Conservation (phyloP, 2,113 vertebrate species). For the Apodemus sylvaticus region DNA sequence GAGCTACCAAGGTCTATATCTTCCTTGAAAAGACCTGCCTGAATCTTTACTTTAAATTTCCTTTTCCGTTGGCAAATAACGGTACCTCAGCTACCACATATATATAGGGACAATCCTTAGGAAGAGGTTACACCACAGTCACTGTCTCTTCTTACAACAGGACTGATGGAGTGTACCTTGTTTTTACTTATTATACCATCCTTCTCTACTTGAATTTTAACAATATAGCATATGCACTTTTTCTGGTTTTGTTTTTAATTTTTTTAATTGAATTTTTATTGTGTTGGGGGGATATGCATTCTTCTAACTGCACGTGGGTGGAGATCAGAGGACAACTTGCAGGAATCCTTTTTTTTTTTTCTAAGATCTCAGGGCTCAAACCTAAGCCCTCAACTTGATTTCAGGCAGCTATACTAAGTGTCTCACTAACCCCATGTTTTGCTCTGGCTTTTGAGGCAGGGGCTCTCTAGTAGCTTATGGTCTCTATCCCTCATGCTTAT, state of each 20-base stretch:
- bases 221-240: neutral
- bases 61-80: neutral
- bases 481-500: neutral
- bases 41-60: neutral
- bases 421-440: neutral
- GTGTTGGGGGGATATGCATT: neutral
- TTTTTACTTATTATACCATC: neutral
- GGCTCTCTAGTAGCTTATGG: neutral
- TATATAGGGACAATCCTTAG: neutral
- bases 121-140: neutral
- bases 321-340: neutral
- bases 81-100: neutral
- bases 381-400: neutral
- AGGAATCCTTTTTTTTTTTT: neutral
- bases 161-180: neutral
- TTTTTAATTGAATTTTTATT: neutral
- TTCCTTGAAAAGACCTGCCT: neutral
- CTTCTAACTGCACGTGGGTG: neutral
- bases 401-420: neutral
- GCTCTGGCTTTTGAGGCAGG: neutral
- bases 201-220: conserved; percentile 31
- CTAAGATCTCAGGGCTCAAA: neutral
- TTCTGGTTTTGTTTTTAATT: neutral
- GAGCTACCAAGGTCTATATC: neutral
- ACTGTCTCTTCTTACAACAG: neutral